These are phyloP conservation scores for Dicyrtoma fusca DNA, from an alignment of 2,888 invertebrate genomes.

Conservation along the genomic window DNA sequence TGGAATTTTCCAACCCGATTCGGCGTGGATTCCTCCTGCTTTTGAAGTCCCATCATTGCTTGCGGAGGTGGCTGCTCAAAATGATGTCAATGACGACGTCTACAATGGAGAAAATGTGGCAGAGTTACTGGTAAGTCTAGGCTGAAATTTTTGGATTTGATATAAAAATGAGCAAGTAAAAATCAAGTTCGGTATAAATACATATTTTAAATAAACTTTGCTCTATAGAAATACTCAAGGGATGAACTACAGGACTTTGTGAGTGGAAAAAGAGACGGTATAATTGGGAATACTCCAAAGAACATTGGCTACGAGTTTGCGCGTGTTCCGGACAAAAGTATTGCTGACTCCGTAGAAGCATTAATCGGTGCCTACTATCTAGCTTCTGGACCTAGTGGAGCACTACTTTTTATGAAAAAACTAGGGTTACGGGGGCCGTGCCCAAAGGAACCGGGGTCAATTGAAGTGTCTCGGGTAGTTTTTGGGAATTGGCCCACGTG, in stretches of 20 bases:
- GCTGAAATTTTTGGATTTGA: background rate
- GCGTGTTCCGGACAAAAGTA: constrained; percentile 63
- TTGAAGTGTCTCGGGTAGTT: background rate
- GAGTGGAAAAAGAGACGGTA: background rate
- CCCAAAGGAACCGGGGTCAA: constrained; percentile 9
- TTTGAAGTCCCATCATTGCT: constrained; percentile 61
- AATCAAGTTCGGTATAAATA: no score
- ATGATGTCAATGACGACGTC: constrained; percentile 33
- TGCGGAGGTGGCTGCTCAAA: constrained; percentile 6
- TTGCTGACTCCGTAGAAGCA: constrained; percentile 85
- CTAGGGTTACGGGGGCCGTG: constrained; percentile 63
- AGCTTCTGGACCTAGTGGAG: constrained; percentile 63
- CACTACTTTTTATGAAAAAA: constrained; percentile 68
- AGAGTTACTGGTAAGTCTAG: constrained; percentile 23
- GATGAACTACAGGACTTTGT: background rate
- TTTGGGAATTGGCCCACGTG: constrained; percentile 9
- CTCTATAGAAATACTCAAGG: background rate
- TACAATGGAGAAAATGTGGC: background rate
- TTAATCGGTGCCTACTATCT: constrained; percentile 77
- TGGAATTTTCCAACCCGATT: constrained; percentile 67
- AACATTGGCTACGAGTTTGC: constrained; percentile 40
- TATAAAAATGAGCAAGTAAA: background rate
- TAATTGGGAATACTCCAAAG: background rate
- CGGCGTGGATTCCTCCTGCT: constrained; percentile 82
- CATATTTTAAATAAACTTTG: no score